phyloP scores from a whole-genome alignment of 2,113 vertebrate genomes.

The Brachirus orientalis region DNA sequence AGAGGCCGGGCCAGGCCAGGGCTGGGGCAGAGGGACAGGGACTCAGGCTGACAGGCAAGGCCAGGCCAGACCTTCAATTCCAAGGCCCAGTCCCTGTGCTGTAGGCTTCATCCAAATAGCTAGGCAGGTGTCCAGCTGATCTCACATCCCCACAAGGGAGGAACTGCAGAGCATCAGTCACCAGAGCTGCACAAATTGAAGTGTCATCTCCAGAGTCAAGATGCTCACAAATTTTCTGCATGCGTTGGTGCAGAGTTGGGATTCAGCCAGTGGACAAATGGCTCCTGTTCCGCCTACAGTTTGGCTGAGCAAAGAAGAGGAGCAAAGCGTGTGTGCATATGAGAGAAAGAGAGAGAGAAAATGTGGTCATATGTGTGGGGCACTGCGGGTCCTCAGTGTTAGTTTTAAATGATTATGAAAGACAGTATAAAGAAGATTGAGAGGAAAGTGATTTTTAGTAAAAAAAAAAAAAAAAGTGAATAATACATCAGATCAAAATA shows the following conservation, averaged over 20 bases:
- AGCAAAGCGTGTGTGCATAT: conserved; percentile 2
- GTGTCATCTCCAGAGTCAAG: conserved; percentile 79
- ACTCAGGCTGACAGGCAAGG: conserved; percentile 56
- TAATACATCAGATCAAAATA: conserved; percentile 3
- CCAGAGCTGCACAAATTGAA: conserved; percentile 76
- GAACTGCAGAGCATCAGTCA: conserved; percentile 68
- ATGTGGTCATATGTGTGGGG: conserved; percentile 19
- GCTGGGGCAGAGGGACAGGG: conserved; percentile 55
- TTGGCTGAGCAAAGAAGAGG: conserved; percentile 58
- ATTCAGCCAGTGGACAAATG: conserved; percentile 75
- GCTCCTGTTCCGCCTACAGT: conserved; percentile 66
- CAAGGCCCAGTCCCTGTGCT: conserved; percentile 54
- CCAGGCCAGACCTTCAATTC: conserved; percentile 63
- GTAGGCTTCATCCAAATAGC: conserved; percentile 60
- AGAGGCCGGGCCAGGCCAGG: conserved; percentile 50
- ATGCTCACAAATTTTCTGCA: conserved; percentile 79
- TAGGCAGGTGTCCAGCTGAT: conserved; percentile 79
- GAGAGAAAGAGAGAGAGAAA: not conserved
- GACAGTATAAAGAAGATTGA: conserved; percentile 9
- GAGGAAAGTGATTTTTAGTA: not conserved
- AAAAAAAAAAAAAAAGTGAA: not conserved
- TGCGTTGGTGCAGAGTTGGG: conserved; percentile 74
- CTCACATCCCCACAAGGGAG: conserved; percentile 68
- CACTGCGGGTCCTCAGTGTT: conserved; percentile 41
- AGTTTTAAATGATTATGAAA: conserved; percentile 25